Evolutionary conservation across 2,113 vertebrate genomes (phyloP), one percentile per base, ranked within the genome.

Genomic region (Polyodon spathula): DNA sequence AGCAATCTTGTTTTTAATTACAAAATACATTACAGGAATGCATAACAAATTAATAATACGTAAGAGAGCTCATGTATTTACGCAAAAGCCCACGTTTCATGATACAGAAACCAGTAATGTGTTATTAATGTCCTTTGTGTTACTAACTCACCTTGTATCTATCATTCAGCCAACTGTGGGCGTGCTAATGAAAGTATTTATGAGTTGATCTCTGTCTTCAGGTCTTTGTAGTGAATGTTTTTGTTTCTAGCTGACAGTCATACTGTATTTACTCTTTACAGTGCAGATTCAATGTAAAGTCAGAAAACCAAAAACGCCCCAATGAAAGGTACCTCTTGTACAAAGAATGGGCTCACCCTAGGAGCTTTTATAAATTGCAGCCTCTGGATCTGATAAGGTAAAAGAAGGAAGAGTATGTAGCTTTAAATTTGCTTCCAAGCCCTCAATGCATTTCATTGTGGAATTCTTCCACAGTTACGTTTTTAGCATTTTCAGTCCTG

Each of bases 331-430:
- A 82, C 39, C 86, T 93, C 61, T 85, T 97, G 12, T 97, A 91
- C 61, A 70, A 81, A 46, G 92, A 95, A 54, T 97, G 94, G 94
- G 94, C 86, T 56, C 86, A 94, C 71, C 93, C 93, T 14, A 88
- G 83, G 69, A 95, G 86, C 66, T 86, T 97, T 76, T 96, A 93
- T 74, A 97, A 96, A 68, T 79, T 90, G 63, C 94, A 97, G 0
- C 94, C 94, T 3, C 73, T 97, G 43, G 90, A 95, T 71, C 88
- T 95, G 43, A 88, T 97, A 73, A 90, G 94, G 94, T 95, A 68
- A 46, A 73, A 59, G 5, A 46, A 27, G 27, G 27, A 27, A 27
- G 27, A 27, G 27, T 15, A 7, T 50, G 12, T 14, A 6, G 9
- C 12, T 50, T 50, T 14, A 50, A 11, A 50, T 12, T 50, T 6